Evolutionary conservation across 2,797 vertebrate species (phyloP).

Genomic region (Dicrostonyx torquatus): DNA sequence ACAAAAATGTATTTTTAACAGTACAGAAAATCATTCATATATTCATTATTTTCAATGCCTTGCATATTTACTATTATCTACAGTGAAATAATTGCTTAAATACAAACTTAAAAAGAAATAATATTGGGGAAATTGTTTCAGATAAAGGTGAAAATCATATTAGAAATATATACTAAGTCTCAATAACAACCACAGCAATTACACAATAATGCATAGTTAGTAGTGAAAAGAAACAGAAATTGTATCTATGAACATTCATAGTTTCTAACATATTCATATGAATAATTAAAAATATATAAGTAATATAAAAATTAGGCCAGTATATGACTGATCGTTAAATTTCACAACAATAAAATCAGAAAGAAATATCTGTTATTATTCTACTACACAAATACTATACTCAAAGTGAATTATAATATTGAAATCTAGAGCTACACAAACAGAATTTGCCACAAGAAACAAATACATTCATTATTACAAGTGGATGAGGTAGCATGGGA

Average conservation of each 20-base stretch:
- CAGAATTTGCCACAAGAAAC: not conserved
- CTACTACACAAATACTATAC: not conserved
- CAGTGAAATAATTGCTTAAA: not conserved
- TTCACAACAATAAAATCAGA: not conserved
- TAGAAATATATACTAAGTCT: not conserved
- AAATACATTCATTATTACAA: not conserved
- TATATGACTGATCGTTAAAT: not conserved
- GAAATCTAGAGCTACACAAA: not conserved
- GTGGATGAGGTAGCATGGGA: not conserved
- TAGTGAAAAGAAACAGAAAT: not conserved
- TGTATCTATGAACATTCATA: not conserved
- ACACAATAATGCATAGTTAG: not conserved
- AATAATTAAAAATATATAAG: not conserved
- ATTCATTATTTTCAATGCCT: not conserved
- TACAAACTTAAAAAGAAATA: not conserved
- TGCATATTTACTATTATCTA: not conserved
- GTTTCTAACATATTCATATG: not conserved
- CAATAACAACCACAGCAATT: not conserved
- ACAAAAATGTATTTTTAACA: not conserved
- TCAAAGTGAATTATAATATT: not conserved
- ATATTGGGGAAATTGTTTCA: not conserved
- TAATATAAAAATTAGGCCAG: not conserved
- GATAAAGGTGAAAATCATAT: not conserved
- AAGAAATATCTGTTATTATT: not conserved
- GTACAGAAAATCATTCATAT: not conserved